A percentile compares a stretch with the other conserved stretches of the same genome.
These are phyloP conservation scores for Antechinus flavipes DNA, from an alignment of 2,113 vertebrate genomes.

Conservation along the genomic window DNA sequence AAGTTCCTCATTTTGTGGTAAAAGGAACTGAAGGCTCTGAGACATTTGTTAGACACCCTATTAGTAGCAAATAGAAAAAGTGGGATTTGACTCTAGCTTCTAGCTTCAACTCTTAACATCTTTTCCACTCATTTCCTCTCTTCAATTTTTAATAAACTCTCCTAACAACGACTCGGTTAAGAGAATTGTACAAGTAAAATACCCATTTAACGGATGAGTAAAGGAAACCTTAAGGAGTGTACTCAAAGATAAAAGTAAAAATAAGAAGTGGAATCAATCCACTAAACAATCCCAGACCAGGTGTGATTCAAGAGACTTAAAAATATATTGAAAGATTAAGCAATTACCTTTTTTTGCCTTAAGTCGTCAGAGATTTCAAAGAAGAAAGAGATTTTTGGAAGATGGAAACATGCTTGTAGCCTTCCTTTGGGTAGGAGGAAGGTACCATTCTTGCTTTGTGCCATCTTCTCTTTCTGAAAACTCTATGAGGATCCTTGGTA, in stretches of 20 bases:
- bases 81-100: background rate
- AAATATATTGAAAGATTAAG: background rate
- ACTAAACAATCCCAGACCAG: background rate
- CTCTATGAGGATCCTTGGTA: background rate
- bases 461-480: background rate
- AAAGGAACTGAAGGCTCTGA: background rate
- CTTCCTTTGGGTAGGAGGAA: constrained; percentile 35
- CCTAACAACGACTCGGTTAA: background rate
- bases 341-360: background rate
- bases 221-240: background rate
- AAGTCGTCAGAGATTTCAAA: background rate
- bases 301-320: background rate
- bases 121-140: background rate
- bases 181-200: background rate
- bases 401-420: background rate
- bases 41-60: too few relatives aligned
- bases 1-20: background rate
- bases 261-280: background rate
- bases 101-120: background rate
- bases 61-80: background rate
- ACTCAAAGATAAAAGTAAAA: background rate
- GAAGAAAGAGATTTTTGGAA: constrained; percentile 29
- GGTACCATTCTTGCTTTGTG: background rate
- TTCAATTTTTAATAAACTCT: background rate
- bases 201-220: background rate